Percentiles rank a stretch among this genome's conserved stretches.
Conservation (phyloP, 2,888 invertebrate species). For the Lomographa bimaculata region DNA sequence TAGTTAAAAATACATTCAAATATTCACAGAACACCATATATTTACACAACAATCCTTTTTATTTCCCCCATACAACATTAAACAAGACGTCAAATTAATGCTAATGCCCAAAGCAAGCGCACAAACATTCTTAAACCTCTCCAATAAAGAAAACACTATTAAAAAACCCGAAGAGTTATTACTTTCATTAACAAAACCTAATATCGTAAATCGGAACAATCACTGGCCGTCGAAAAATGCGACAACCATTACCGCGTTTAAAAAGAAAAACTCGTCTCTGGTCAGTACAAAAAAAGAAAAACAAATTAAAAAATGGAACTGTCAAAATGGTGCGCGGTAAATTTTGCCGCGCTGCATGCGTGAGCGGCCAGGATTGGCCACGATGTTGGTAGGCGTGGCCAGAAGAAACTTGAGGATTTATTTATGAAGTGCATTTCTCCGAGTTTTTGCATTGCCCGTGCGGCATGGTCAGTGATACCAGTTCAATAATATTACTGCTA, state of each 20-base stretch:
- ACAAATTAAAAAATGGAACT: conserved; percentile 58
- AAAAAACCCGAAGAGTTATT: conserved; percentile 45
- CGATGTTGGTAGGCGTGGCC: conserved; percentile 62
- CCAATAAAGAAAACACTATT: conserved; percentile 27
- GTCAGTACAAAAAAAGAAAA: conserved; percentile 51
- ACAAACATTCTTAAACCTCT: conserved; percentile 15
- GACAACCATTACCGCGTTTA: conserved; percentile 55
- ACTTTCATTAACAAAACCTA: conserved; percentile 69
- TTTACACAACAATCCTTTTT: neutral
- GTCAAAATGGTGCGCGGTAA: conserved; percentile 79
- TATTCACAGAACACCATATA: neutral
- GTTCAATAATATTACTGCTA: neutral
- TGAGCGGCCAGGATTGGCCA: conserved; percentile 57
- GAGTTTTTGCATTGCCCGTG: conserved; percentile 48
- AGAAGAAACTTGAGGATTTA: conserved; percentile 67
- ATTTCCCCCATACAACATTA: too few species aligned
- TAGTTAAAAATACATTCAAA: neutral
- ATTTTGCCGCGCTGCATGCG: conserved; percentile 62
- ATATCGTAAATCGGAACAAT: conserved; percentile 70
- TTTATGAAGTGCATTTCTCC: conserved; percentile 76
- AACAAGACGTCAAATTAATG: conserved; percentile 31
- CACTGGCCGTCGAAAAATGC: conserved; percentile 64
- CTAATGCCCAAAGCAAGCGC: conserved; percentile 26
- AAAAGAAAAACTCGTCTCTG: conserved; percentile 57
- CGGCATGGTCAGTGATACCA: conserved; percentile 39